phyloP scores from a whole-genome alignment of 2,113 vertebrate genomes.

The Anser brachyrhynchus region DNA sequence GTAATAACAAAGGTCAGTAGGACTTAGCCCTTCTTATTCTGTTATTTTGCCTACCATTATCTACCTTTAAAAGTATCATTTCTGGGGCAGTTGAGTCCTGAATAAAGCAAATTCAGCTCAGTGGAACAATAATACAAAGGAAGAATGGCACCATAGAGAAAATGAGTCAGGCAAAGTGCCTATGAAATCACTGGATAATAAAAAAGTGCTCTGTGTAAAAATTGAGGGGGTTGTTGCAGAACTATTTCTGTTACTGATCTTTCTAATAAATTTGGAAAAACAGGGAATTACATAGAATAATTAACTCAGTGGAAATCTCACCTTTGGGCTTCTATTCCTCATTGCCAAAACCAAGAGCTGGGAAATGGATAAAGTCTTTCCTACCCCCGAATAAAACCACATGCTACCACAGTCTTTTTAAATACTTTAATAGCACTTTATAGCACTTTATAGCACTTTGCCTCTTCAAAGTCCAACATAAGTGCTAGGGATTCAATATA shows the following conservation, averaged over 20 bases:
- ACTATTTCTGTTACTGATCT: background rate
- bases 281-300: background rate
- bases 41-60: background rate
- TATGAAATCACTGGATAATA: background rate
- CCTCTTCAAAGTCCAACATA: background rate
- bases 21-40: background rate
- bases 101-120: background rate
- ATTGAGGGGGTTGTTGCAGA: background rate
- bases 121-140: background rate
- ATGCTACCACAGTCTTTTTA: background rate
- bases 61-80: background rate
- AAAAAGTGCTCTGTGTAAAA: background rate
- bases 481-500: conserved; percentile 12
- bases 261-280: background rate
- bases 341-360: background rate
- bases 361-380: background rate
- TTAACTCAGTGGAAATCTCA: background rate
- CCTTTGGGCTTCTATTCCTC: background rate
- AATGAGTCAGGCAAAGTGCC: background rate
- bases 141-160: background rate
- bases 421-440: background rate
- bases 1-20: background rate
- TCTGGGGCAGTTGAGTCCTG: background rate
- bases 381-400: background rate
- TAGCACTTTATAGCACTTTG: background rate